Evolutionary conservation across 2,797 vertebrate genomes (phyloP), one percentile per base, ranked within the genome.

Genomic region (Dipus sagitta): DNA sequence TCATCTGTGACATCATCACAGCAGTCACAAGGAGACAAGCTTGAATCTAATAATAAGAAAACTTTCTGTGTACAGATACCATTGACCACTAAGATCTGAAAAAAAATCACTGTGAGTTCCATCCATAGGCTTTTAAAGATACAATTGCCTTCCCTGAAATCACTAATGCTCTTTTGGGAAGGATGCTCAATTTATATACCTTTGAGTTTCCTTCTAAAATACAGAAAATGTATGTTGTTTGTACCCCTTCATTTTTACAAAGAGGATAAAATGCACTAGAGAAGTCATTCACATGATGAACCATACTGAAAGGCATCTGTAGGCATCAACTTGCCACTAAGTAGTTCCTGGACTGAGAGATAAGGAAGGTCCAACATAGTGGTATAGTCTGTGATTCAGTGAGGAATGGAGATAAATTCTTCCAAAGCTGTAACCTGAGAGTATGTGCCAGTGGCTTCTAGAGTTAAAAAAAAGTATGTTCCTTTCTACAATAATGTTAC

Each of bases 401-500:
- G 54, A 87, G 20, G 70, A 72, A 32, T 17, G 32, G 47, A 84
- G 42, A 90, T 52, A 91, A 82, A 90, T 64, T 67, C 14, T 90
- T 52, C 34, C 54, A 34, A 30, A 80, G 54, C 24, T 92, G 70
- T 81, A 90, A 86, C 42, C 84, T 85, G 18, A 92, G 74, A 89
- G 15, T 32, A 7, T 20, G 32, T 47, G 52, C 54, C 87, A 75
- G 60, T 8, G 83, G 32, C 28, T 72, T 74, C 52, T 89, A 38
- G 23, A 92, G 87, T 88, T 89, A 67, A 89, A 90, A 85, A 78
- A 90, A 85, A 78, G 8, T 60, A 58, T 32, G 21, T 78, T 72
- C 42, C 82, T 83, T 70, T 62, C 70, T 62, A 74, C 32, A 18
- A 86, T 10, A 38, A 30, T 86, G 23, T 47, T 81, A 75, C 30